Evolutionary conservation across 2,113 vertebrate genomes (phyloP).

Genomic region (Trematomus loennbergii): DNA sequence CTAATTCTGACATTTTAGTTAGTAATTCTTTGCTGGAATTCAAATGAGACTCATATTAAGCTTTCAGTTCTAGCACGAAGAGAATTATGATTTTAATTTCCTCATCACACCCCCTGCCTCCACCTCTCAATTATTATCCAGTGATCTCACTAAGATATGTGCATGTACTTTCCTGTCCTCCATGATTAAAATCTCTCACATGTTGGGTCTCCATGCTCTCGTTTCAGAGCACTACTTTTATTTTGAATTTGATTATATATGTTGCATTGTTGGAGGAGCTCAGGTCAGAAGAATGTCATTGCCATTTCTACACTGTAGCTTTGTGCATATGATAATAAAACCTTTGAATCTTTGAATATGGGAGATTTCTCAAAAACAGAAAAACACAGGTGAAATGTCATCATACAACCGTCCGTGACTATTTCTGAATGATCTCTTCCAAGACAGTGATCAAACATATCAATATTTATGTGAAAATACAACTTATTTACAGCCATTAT

Average conservation of each 20-base stretch:
- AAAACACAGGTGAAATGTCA: no score
- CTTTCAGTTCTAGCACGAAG: constrained; percentile 46
- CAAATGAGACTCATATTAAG: constrained; percentile 4
- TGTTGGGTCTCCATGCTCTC: background rate
- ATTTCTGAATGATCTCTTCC: background rate
- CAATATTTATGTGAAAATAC: constrained; percentile 17
- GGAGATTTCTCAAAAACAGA: background rate
- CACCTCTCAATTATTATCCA: constrained; percentile 30
- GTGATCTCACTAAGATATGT: constrained; percentile 26
- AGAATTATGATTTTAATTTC: constrained; percentile 52
- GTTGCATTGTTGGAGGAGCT: no score
- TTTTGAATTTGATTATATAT: no score
- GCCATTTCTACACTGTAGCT: no score
- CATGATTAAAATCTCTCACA: background rate
- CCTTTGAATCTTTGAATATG: no score
- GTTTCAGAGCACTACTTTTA: background rate
- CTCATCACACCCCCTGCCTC: constrained; percentile 28
- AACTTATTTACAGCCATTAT: constrained; percentile 9
- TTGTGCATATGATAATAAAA: no score
- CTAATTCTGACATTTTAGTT: constrained; percentile 9
- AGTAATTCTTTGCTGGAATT: constrained; percentile 9
- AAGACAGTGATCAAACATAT: background rate
- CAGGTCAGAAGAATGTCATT: no score
- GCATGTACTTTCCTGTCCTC: constrained; percentile 27
- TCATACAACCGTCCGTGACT: no score